Evolutionary conservation across 92 coral and sea anemone species (phyloP), one percentile per base, ranked within the genome.

Genomic region (Epizoanthus ramosus): DNA sequence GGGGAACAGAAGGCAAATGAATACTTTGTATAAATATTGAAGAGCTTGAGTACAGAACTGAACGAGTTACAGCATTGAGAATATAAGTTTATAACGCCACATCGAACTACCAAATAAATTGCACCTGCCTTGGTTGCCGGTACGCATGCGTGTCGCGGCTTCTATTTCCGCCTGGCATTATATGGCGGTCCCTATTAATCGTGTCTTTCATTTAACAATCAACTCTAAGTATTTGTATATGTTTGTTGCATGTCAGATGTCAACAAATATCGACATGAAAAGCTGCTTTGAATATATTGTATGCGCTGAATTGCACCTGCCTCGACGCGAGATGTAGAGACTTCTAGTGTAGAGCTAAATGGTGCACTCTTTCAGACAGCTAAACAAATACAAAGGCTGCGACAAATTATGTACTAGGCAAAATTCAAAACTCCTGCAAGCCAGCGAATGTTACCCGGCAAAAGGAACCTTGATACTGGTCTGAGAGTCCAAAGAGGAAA

Each of bases 241-340:
- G 39, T 67, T 67, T 67, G 19, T 67, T 43, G 72, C 72, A 67
- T 67, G 72, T 67, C 72, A 67, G 39, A 67, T 67, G 72, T 67
- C 72, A 67, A 67, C 72, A 67, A 67, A 67, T 41, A 67, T 18
- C 72, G 41, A 67, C 72, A 65, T 65, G 71, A 45, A 28, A 65
- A 14, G 71, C 71, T 65, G 71, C 19, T 67, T 67, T 67, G 50
- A 67, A 67, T 67, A 67, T 41, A 67, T 67, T 24, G 72, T 67
- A 16, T 12, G 16, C 50, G 2, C 16, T 25, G 45, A 67, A 33
- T 28, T 67, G 28, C 72, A 67, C 72, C 72, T 67, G 72, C 72
- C 72, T 33, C 72, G 43, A 41, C 31, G 72, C 13, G 47, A 10
- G 7, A 41, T 67, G 72, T 33, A 41, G 47, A 41, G 45, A 31